A percentile compares a stretch with the other conserved stretches of the same genome.
These are phyloP conservation scores for Drosophila kanapiae DNA, from an alignment of 1,140 invertebrate genomes.

Conservation along the genomic window DNA sequence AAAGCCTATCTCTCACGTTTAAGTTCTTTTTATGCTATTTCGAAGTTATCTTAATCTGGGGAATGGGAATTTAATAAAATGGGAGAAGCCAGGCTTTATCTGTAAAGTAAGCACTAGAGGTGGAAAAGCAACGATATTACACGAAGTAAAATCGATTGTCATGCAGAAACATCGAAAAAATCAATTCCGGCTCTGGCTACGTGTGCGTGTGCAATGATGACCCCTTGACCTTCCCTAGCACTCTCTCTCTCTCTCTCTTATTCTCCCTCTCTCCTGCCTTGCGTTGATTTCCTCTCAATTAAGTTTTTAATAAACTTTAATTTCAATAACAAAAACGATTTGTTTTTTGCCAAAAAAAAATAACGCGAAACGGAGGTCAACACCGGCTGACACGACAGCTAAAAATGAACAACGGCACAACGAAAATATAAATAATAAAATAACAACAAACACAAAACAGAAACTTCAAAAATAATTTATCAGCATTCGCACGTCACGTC, in stretches of 20 bases:
- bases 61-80: not conserved
- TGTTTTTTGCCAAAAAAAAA: slow-evolving; percentile 53
- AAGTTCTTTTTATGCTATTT: not conserved
- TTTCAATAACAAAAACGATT: slow-evolving; percentile 61
- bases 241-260: slow-evolving; percentile 12
- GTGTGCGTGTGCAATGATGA: slow-evolving; percentile 16
- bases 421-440: slow-evolving; percentile 29
- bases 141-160: not conserved
- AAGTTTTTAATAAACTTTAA: slow-evolving; percentile 76
- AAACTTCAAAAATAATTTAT: slow-evolving; percentile 73
- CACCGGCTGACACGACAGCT: slow-evolving; percentile 74
- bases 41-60: not conserved
- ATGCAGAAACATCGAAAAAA: not conserved
- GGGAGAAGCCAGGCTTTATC: slow-evolving; percentile 2
- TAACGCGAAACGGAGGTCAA: slow-evolving; percentile 30
- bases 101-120: not conserved
- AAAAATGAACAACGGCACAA: slow-evolving; percentile 43
- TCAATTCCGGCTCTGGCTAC: not conserved
- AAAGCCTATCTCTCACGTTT: slow-evolving; percentile 3
- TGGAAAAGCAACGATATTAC: not conserved
- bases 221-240: slow-evolving; percentile 18
- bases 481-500: slow-evolving; percentile 76
- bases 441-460: slow-evolving; percentile 19
- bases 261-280: slow-evolving; percentile 6
- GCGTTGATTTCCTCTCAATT: slow-evolving; percentile 65